Percentiles rank a stretch among this genome's conserved stretches.
Conservation (phyloP, 2,113 vertebrate species). For the Globicephala melas region DNA sequence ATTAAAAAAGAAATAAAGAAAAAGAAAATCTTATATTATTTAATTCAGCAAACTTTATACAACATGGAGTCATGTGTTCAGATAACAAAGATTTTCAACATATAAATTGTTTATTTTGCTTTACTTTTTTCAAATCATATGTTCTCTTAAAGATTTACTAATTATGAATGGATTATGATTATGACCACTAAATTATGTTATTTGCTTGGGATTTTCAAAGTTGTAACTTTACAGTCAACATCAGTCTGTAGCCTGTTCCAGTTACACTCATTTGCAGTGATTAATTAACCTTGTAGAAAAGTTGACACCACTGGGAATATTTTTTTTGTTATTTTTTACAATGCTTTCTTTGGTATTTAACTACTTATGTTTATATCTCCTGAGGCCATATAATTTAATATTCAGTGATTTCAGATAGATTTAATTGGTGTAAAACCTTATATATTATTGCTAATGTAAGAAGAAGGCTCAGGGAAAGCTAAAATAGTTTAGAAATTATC, state of each 20-base stretch:
- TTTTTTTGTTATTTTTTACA: constrained; percentile 58
- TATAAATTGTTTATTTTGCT: constrained; percentile 6
- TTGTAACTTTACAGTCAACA: constrained; percentile 30
- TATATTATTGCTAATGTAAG: not conserved
- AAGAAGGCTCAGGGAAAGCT: not conserved
- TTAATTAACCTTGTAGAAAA: constrained; percentile 63
- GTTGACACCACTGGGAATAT: constrained; percentile 46
- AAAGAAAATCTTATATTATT: not conserved
- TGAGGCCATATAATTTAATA: constrained; percentile 59
- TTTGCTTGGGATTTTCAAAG: constrained; percentile 28
- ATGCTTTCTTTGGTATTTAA: constrained; percentile 18
- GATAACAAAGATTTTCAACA: not conserved
- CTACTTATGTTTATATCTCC: constrained; percentile 52
- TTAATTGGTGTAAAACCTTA: constrained; percentile 46
- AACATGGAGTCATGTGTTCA: not conserved
- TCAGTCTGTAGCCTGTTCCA: constrained; percentile 25
- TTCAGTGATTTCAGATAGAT: constrained; percentile 35
- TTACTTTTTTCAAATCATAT: not conserved
- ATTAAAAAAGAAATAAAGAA: too few species aligned
- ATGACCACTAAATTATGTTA: not conserved
- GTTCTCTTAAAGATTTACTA: not conserved
- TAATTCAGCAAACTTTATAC: not conserved
- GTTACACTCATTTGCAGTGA: constrained; percentile 36
- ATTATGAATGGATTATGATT: not conserved
- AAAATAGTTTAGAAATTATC: constrained; percentile 14